Evolutionary conservation across 2,797 vertebrate genomes (phyloP).

Genomic region (Phyllotis vaccarum): DNA sequence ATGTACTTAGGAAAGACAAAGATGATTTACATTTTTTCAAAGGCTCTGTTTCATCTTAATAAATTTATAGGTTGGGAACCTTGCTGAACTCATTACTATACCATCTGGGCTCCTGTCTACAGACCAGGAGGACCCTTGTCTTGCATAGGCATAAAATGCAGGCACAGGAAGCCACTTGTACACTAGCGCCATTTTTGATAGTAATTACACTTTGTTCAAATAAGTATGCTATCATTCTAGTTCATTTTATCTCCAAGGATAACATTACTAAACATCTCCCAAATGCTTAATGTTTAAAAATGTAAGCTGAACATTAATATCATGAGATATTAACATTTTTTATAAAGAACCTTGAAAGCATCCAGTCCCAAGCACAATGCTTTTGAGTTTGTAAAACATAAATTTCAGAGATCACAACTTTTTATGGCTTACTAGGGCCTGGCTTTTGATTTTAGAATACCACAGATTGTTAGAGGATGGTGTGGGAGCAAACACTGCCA

Average conservation of each 20-base stretch:
- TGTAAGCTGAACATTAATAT: background rate
- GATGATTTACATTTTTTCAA: constrained; percentile 24
- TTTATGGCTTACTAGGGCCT: background rate
- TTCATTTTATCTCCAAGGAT: constrained; percentile 39
- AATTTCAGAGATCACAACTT: background rate
- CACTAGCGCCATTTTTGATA: background rate
- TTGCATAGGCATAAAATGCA: background rate
- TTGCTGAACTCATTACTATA: background rate
- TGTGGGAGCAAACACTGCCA: background rate
- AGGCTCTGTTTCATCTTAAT: constrained; percentile 41
- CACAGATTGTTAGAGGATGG: background rate
- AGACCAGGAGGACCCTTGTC: background rate
- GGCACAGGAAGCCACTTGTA: background rate
- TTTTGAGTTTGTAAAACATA: background rate
- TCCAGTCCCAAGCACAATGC: background rate
- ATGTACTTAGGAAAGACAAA: background rate
- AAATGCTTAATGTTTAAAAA: constrained; percentile 5
- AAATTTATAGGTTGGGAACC: background rate
- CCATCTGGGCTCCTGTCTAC: background rate
- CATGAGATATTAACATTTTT: constrained; percentile 35
- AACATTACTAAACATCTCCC: constrained; percentile 53
- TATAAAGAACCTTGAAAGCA: background rate
- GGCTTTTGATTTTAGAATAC: background rate
- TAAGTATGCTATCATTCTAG: background rate
- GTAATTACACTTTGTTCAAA: constrained; percentile 26